These are phyloP conservation scores for Caenorhabditis sinica DNA, from an alignment of 2,888 invertebrate species.

Conservation along the genomic window DNA sequence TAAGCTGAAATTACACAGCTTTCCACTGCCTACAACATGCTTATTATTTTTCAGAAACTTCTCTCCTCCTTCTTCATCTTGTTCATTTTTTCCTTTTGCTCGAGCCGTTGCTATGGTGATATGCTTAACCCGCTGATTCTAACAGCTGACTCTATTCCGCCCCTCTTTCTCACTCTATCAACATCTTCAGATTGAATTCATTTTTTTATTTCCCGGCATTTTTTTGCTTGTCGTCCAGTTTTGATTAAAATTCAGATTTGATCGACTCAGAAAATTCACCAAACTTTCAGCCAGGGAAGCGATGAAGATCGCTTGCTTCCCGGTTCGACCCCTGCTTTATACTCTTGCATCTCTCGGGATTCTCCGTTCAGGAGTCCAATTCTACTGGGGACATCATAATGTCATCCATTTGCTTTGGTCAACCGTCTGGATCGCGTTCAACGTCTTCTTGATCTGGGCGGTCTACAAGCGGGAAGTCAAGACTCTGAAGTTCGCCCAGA, in stretches of 20 bases:
- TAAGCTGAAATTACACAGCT: neutral
- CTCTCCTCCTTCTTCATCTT: neutral
- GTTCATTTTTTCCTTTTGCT: neutral
- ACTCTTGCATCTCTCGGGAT: constrained; percentile 31
- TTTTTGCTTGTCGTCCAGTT: neutral
- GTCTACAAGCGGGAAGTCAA: constrained; percentile 5
- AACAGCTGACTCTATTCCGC: constrained; percentile 6
- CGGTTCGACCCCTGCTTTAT: constrained; percentile 27
- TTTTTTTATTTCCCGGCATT: neutral
- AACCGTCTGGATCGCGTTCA: constrained; percentile 20
- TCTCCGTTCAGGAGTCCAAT: constrained; percentile 31
- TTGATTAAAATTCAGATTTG: neutral
- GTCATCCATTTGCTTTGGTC: constrained; percentile 2
- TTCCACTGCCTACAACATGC: neutral
- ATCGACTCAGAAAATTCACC: neutral
- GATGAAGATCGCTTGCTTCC: constrained; percentile 44
- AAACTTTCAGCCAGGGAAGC: constrained; percentile 6
- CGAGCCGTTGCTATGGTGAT: constrained; percentile 11
- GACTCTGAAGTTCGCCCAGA: constrained; percentile 33
- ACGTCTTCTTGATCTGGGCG: constrained; percentile 24
- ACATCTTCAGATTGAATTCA: neutral
- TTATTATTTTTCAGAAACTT: neutral
- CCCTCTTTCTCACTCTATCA: neutral
- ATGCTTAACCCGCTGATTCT: neutral
- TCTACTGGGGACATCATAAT: constrained; percentile 17